These are phyloP conservation scores for Phragmatobia fuliginosa DNA, from an alignment of 2,888 invertebrate genomes.

Conservation along the genomic window DNA sequence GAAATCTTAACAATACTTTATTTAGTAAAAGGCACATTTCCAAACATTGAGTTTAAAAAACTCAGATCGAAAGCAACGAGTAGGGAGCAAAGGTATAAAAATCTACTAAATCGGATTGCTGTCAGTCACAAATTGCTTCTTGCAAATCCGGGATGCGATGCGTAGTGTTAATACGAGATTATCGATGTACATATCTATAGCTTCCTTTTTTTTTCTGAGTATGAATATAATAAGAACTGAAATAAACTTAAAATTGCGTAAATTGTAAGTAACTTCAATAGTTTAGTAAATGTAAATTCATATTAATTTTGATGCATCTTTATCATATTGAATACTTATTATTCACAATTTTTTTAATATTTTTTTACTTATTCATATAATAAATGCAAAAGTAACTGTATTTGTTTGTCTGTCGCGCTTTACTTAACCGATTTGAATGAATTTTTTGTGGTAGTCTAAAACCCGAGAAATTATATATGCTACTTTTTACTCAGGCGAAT, in stretches of 20 bases:
- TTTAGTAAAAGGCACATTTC: background rate
- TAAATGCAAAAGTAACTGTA: too few species aligned
- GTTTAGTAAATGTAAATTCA: too few species aligned
- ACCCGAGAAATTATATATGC: too few species aligned
- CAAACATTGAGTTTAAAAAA: background rate
- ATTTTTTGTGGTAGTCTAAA: too few species aligned
- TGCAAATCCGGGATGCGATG: slow-evolving; percentile 22
- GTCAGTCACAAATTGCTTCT: slow-evolving; percentile 36
- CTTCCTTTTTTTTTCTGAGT: background rate
- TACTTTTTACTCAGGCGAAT: too few species aligned
- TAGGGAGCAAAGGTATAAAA: slow-evolving; percentile 16
- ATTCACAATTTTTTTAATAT: too few species aligned
- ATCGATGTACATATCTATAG: slow-evolving; percentile 22
- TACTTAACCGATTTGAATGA: too few species aligned
- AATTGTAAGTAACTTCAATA: too few species aligned
- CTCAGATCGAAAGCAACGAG: slow-evolving; percentile 1
- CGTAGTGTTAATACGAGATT: slow-evolving; percentile 42
- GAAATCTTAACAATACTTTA: background rate
- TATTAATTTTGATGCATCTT: too few species aligned
- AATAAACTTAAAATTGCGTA: background rate
- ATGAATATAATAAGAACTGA: background rate
- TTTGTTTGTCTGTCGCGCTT: too few species aligned
- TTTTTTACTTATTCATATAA: too few species aligned
- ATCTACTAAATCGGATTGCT: slow-evolving; percentile 33
- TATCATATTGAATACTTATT: too few species aligned